A percentile compares a stretch with the other conserved stretches of the same genome.
These are phyloP conservation scores for Coptodon bakossiorum DNA, from an alignment of 2,113 vertebrate genomes.

Conservation along the genomic window DNA sequence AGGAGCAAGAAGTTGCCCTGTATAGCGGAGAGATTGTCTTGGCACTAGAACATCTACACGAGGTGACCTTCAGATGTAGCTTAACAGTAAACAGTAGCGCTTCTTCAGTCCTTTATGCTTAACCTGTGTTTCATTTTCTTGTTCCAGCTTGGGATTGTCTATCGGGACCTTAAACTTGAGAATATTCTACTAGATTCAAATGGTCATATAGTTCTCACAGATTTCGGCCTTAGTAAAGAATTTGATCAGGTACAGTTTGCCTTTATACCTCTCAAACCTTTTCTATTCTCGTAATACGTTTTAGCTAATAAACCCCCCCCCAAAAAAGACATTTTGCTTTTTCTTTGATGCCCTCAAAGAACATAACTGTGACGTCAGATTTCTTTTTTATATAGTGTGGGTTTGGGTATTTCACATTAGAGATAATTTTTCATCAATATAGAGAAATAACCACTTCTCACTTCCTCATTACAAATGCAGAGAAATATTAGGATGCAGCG, in stretches of 20 bases:
- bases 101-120: neutral
- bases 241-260: constrained; percentile 88
- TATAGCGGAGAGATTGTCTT: constrained; percentile 93
- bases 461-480: neutral
- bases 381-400: neutral
- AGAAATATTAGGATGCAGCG: neutral
- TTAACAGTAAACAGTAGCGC: neutral
- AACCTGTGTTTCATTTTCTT: neutral
- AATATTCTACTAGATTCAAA: constrained; percentile 94
- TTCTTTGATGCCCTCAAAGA: neutral
- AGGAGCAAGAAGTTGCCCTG: constrained; percentile 88
- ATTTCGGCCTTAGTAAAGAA: constrained; percentile 98
- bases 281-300: neutral
- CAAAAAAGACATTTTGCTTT: neutral
- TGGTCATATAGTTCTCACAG: constrained; percentile 95
- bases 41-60: constrained; percentile 92
- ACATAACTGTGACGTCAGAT: neutral
- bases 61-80: constrained; percentile 71
- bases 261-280: neutral
- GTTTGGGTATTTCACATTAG: neutral
- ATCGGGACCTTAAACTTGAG: constrained; percentile 97
- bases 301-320: neutral
- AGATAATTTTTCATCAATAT: neutral
- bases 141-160: constrained; percentile 90
- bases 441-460: neutral